These are phyloP conservation scores for Sterrhoptilus dennistouni DNA, from an alignment of 2,113 vertebrate species.

Conservation along the genomic window DNA sequence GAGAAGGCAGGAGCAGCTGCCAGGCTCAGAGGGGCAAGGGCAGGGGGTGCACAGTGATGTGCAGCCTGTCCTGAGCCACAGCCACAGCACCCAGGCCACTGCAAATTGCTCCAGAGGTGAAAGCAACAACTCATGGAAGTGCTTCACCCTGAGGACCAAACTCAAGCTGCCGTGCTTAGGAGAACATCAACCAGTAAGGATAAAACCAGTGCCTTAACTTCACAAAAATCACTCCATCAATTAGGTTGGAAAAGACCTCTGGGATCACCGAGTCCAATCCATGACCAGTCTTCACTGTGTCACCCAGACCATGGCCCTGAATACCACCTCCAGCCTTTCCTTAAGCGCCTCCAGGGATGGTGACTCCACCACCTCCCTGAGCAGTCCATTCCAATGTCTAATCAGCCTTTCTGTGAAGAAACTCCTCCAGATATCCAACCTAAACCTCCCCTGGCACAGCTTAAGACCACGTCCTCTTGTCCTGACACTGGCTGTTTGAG, in stretches of 20 bases:
- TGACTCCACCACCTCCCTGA: not conserved
- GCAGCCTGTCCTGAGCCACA: not conserved
- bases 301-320: not conserved
- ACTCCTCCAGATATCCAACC: not conserved
- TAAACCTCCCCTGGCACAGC: not conserved
- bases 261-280: rapidly evolving
- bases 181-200: not conserved
- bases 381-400: rapidly evolving
- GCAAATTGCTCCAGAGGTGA: not conserved
- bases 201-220: not conserved
- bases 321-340: rapidly evolving
- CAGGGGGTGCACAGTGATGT: rapidly evolving
- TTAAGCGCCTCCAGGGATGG: rapidly evolving
- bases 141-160: not conserved
- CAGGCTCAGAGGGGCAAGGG: not conserved
- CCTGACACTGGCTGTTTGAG: not conserved
- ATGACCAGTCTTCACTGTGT: rapidly evolving
- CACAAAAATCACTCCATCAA: not conserved
- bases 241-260: rapidly evolving
- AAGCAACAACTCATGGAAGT: not conserved
- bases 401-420: not conserved
- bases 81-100: not conserved
- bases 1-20: not conserved
- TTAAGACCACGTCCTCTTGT: not conserved
- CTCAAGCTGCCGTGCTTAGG: not conserved